These are phyloP conservation scores for Sebastes jordani DNA, from an alignment of 2,797 vertebrate species.

Conservation along the genomic window DNA sequence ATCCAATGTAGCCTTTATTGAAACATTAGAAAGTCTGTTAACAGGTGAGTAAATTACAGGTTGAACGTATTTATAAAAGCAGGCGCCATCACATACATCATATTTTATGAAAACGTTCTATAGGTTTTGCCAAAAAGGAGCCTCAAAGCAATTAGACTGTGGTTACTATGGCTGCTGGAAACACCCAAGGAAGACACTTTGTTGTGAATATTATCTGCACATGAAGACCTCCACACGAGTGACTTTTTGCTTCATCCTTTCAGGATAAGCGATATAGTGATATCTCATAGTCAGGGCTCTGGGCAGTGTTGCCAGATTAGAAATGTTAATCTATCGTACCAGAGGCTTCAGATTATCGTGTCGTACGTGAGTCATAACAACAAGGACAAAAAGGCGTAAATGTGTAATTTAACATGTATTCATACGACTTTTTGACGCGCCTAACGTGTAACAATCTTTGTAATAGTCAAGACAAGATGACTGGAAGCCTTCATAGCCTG, in stretches of 20 bases:
- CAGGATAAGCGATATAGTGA: background rate
- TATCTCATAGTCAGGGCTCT: background rate
- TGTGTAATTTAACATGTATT: too few species aligned
- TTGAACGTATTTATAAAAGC: constrained; percentile 60
- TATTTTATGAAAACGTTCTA: background rate
- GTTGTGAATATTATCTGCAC: background rate
- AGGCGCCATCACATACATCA: constrained; percentile 62
- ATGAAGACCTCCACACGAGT: background rate
- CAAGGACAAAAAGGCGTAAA: too few species aligned
- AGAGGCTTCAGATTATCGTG: too few species aligned
- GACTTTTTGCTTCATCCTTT: background rate
- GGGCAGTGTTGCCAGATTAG: too few species aligned
- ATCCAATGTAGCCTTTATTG: background rate
- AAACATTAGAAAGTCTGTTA: background rate
- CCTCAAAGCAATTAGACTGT: constrained; percentile 44
- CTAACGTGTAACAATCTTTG: too few species aligned
- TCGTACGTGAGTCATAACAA: too few species aligned
- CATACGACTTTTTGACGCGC: too few species aligned
- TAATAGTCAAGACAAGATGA: too few species aligned
- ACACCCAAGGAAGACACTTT: background rate
- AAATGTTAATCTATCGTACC: too few species aligned
- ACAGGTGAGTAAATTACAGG: constrained; percentile 27
- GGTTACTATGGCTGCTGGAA: constrained; percentile 39
- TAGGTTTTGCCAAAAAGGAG: constrained; percentile 13
- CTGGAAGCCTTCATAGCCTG: too few species aligned